Conservation (phyloP, 2,888 invertebrate species). For the Teleiodes luculella region DNA sequence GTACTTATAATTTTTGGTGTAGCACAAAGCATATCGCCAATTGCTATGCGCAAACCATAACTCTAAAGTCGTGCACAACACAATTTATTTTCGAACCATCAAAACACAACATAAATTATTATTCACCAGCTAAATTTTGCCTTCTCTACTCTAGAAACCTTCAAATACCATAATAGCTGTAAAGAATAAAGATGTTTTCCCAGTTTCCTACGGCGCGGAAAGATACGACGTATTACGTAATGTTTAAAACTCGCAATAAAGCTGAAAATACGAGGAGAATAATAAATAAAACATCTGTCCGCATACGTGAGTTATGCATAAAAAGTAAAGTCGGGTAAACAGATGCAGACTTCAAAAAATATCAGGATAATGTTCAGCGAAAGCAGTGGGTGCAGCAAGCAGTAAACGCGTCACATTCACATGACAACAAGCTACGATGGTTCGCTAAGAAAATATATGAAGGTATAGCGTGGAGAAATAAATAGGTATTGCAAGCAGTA, state of each 20-base stretch:
- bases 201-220: conserved; percentile 41
- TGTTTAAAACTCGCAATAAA: conserved; percentile 59
- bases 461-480: neutral
- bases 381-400: conserved; percentile 26
- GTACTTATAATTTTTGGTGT: conserved; percentile 27
- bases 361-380: conserved; percentile 26
- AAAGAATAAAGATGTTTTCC: conserved; percentile 30
- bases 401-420: neutral
- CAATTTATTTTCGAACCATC: conserved; percentile 1
- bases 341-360: conserved; percentile 47
- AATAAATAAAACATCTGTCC: conserved; percentile 65
- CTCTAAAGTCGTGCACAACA: neutral
- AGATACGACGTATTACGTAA: conserved; percentile 56
- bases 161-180: conserved; percentile 15
- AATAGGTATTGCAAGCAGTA: neutral
- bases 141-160: neutral
- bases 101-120: neutral
- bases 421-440: neutral
- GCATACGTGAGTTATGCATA: conserved; percentile 52
- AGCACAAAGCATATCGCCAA: conserved; percentile 23
- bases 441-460: neutral
- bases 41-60: conserved; percentile 20
- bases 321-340: conserved; percentile 57
- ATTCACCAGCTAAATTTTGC: conserved; percentile 6
- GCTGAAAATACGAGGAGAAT: conserved; percentile 54